phyloP scores from a whole-genome alignment of 2,113 vertebrate species.

The Muntiacus muntjak region DNA sequence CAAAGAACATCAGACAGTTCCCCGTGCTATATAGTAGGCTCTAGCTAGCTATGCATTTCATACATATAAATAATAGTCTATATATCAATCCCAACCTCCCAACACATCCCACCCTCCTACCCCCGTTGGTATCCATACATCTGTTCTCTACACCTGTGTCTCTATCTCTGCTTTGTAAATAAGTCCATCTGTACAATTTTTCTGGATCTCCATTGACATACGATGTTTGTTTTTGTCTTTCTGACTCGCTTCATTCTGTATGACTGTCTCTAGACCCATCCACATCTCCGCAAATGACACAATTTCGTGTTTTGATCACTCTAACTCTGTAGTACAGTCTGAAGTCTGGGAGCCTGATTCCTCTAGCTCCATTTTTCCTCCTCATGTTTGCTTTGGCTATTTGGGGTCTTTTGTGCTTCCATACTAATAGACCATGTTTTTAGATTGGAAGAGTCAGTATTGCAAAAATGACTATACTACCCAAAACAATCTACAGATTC shows the following conservation, averaged over 20 bases:
- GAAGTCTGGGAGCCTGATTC: not conserved
- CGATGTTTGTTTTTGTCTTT: not conserved
- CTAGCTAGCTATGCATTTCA: not conserved
- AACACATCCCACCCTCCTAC: not conserved
- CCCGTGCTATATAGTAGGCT: not conserved
- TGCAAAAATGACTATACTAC: not conserved
- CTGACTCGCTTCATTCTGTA: not conserved
- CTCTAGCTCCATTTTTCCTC: not conserved
- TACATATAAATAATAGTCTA: not conserved
- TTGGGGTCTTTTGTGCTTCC: not conserved
- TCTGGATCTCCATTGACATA: not conserved
- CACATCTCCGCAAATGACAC: not conserved
- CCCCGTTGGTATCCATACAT: fast-evolving
- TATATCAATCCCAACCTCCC: not conserved
- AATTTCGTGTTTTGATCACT: not conserved
- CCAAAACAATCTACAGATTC: not conserved
- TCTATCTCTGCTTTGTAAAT: not conserved
- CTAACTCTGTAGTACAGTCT: not conserved
- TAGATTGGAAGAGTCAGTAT: not conserved
- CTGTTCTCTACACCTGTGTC: not conserved
- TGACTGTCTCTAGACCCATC: not conserved
- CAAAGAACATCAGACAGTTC: not conserved
- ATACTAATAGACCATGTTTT: not conserved
- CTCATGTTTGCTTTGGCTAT: not conserved
- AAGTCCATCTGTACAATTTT: not conserved